Evolutionary conservation across 2,113 vertebrate genomes (phyloP).

Genomic region (Trematocara zebra): DNA sequence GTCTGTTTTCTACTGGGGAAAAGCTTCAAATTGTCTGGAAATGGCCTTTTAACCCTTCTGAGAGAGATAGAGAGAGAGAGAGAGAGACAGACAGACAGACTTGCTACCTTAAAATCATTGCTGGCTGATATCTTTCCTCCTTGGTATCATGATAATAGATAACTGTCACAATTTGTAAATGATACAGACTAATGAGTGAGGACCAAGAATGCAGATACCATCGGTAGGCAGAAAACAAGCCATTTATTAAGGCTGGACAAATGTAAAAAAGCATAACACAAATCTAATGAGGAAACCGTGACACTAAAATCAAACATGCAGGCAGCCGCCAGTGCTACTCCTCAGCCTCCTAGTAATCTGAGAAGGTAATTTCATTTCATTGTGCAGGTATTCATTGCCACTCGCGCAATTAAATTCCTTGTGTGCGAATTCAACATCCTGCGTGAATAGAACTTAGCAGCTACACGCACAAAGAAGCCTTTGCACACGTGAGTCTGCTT

Average conservation of each 20-base stretch:
- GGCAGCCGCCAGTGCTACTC: not conserved
- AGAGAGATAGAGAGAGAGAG: not conserved
- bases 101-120: not conserved
- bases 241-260: not conserved
- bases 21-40: not conserved
- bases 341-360: not conserved
- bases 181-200: not conserved
- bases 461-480: not conserved
- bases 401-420: not conserved
- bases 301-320: not conserved
- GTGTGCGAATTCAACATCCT: not conserved
- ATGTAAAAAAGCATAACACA: not conserved
- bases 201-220: not conserved
- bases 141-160: not conserved
- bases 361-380: not conserved
- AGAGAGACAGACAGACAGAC: rapidly evolving
- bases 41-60: not conserved
- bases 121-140: not conserved
- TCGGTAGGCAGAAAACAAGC: not conserved
- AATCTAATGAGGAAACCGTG: not conserved
- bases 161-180: not conserved
- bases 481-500: not conserved
- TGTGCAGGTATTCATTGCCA: not conserved
- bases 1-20: not conserved
- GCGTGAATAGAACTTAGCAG: not conserved